Base-by-base conservation (phyloP, 2,113 vertebrate genomes). In the Pachycephala philippinensis region DNA sequence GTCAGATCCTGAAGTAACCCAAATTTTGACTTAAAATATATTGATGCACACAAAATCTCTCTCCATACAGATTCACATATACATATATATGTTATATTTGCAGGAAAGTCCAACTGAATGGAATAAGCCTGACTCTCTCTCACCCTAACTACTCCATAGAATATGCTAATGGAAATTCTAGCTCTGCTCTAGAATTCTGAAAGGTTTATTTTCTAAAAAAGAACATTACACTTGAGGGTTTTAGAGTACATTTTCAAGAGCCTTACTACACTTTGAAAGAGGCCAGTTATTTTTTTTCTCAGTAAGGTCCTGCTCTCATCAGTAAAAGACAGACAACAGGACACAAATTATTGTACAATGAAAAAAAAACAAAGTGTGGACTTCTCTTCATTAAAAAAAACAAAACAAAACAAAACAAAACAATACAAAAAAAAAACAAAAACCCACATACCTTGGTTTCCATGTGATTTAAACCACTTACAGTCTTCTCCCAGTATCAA, bases 61-160 rank as follows among this genome's bases (percentile, higher is more conserved):
- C 9, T 27, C 1, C 37, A 0, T 17, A 6, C 7, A 13, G 9
- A 69, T 19, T 6, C 13, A 49, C 8, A 52, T 8, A 47, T 8
- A 47, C 17, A 15, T 39, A 21, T 37, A 17, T 30, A 9, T 40
- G 3, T 53, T 60, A 17, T 39, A n/a, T 42, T 30, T 14, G 27
- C 4, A 27, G 7, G 39, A 28, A 89, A 70, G 5, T 79, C 24
- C 31, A 91, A 16, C 22, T 53, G 37, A 53, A 33, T 23, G 4
- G 20, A 64, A 5, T 47, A 52, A 61, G 6, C 64, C 13, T 40
- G 13, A 60, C 45, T 49, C 10, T 92, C 44, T 63, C 37, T 79
- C 85, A 56, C 8, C 4, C 11, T 69, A 42, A 78, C 3, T 4
- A 49, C 3, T 74, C 27, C n/a, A 13, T 2, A 60, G 10, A 68